Evolutionary conservation across 2,797 vertebrate species (phyloP), one percentile per base, ranked within the genome.

Genomic region (Siniperca undulata): DNA sequence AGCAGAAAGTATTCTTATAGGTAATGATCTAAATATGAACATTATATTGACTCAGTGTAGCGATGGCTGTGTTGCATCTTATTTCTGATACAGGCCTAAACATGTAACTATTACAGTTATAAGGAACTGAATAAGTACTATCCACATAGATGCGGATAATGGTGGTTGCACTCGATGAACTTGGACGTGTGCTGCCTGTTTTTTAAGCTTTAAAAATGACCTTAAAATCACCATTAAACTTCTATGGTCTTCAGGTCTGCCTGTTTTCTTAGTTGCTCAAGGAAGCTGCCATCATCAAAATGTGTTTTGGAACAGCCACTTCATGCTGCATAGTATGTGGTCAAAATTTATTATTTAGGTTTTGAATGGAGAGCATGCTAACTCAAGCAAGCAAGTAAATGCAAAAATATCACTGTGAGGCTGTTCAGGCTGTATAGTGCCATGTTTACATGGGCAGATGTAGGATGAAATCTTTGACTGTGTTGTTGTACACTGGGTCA

Each of bases 361-460:
- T 72, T 55, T 56, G 9, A 68, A 55, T 55, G 22, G 10, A 46
- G 38, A 46, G n/a, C 53, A 44, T 48, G 61, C 40, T 44, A 69
- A 68, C 13, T 83, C 36, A 67, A 38, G 27, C 42, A 13, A 38
- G 70, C 3, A 5, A 16, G 24, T 70, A 50, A 62, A 69, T 48
- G 61, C 27, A 76, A 64, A 77, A 73, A 38, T 56, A 59, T 67
- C 24, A 61, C 8, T 34, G 11, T 17, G 19, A 76, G 27, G 19
- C n/a, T 64, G 58, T 53, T 56, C 10, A 20, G 10, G 27, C 20
- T 36, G 24, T 48, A 14, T 22, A 24, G 50, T 36, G 6, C 22
- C 50, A 40, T 55, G 24, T 56, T 56, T 58, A 70, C 22, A 83
- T n/a, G 38, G 5, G 20, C 19, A 76, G 38, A 70, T 61, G 59